Evolutionary conservation across 2,797 vertebrate genomes (phyloP), one percentile per base, ranked within the genome.

Genomic region (Neosilurus hyrtlii): DNA sequence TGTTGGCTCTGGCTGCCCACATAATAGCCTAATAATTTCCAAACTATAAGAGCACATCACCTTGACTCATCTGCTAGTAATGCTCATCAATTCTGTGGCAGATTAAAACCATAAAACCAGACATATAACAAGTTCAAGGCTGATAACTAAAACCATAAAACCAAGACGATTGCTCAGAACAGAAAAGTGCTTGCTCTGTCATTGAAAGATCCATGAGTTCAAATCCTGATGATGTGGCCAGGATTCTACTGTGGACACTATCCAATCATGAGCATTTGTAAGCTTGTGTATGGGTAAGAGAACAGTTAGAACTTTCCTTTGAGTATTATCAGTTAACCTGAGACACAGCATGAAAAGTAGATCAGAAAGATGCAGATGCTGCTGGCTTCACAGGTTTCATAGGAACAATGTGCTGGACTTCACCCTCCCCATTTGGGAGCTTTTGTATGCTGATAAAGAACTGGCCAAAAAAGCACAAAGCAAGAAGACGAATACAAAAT

Each of bases 41-140:
- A 4, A 57, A 57, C 10, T 74, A 93, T 93, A 90, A 94, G 93
- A 52, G 49, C 22, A 52, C 49, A 72, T 73, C 24, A 73, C 51
- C 68, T 73, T 73, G 15, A 56, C 51, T 30, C 51, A 73, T 56
- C 51, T 26, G 51, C 16, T 73, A 30, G 51, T 54, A 73, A 73
- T 73, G 51, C 71, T 56, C 71, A 73, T 54, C 24, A 18, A 56
- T 9, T 73, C 51, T 73, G 71, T 73, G 51, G 51, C 24, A 56
- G 24, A 73, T 30, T 73, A 73, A 70, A 70, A 70, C 12, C 37
- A 49, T 70, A 70, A 26, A 73, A 30, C 24, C 15, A 54, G 16
- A 24, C 20, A 71, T 67, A 37, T 37, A 63, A 63, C 11, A 67
- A 18, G 16, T 20, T 37, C 30, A 67, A 20, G 26, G 26, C 61